Percentiles rank a stretch among this genome's conserved stretches.
Conservation (phyloP, 2,797 vertebrate species). For the Aphelocoma californica region DNA sequence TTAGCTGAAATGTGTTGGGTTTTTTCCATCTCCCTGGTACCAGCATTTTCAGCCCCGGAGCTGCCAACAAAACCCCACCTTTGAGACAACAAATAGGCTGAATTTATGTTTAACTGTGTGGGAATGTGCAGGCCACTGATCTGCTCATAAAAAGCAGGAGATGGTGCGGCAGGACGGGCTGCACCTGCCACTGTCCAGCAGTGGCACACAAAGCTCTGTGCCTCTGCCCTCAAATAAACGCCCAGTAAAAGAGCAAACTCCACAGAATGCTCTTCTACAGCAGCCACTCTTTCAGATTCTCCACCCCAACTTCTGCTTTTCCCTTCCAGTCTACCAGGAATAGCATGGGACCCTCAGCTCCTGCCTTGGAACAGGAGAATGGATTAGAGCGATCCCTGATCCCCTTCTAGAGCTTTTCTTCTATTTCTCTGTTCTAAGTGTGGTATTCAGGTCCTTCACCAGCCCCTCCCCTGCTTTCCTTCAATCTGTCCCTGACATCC, state of each 20-base stretch:
- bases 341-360: background rate
- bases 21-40: background rate
- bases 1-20: background rate
- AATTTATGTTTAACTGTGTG: background rate
- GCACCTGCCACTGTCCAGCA: background rate
- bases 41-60: background rate
- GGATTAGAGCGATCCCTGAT: background rate
- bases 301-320: background rate
- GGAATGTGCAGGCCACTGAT: background rate
- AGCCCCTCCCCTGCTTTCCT: background rate
- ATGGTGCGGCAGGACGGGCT: background rate
- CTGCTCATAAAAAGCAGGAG: background rate
- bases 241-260: background rate
- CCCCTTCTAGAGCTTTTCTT: background rate
- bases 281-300: background rate
- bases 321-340: background rate
- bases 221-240: background rate
- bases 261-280: background rate
- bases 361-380: background rate
- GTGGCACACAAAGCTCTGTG: background rate
- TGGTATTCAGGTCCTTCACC: background rate
- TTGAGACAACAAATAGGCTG: background rate
- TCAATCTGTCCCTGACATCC: background rate
- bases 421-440: background rate
- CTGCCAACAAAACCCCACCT: background rate